Base-by-base conservation (phyloP, 2,797 vertebrate genomes). In the Micrastur ruficollis region DNA sequence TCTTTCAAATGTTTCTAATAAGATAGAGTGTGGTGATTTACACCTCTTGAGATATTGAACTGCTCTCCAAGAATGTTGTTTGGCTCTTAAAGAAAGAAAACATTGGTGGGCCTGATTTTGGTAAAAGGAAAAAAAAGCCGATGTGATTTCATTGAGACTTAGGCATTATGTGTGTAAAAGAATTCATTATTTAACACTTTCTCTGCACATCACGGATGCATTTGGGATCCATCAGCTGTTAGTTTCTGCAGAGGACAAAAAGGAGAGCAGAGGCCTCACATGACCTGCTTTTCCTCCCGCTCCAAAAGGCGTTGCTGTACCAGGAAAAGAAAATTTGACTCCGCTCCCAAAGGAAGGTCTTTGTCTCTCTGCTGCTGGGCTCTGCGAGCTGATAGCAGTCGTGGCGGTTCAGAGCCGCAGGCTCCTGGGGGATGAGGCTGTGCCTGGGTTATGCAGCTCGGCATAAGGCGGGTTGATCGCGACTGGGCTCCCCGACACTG, bases 1-100 rank as follows among this genome's bases (percentile, higher is more conserved):
- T 90, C 92, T 96, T 97, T 98, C 97, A 97, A 96, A 90, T 97
- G 97, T 96, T 98, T 98, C 97, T 97, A 96, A 95, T 97, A 98
- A 98, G 97, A 97, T 84, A 86, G 78, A 97, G 94, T 63, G 85
- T 95, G 97, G 92, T 97, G 97, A 97, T 97, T 97, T 97, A 97
- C 96, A 97, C 96, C 97, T 98, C 95, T 44, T 49, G 95, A 97
- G 97, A 97, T 96, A 92, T 11, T 90, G 93, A 96, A 73, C 96
- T 81, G 95, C 97, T 97, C 65, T 97, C 75, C 96, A 97, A 94
- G 96, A 98, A 98, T 97, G 97, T 90, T 95, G 80, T 91, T 97
- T 97, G 97, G 97, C 95, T 46, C 87, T 66, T 92, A 79, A 67
- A 85, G 96, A 97, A 98, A 98, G 96, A 40, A 84, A 96, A 67